phyloP scores from a whole-genome alignment of 2,113 vertebrate species.

The Ahaetulla prasina region DNA sequence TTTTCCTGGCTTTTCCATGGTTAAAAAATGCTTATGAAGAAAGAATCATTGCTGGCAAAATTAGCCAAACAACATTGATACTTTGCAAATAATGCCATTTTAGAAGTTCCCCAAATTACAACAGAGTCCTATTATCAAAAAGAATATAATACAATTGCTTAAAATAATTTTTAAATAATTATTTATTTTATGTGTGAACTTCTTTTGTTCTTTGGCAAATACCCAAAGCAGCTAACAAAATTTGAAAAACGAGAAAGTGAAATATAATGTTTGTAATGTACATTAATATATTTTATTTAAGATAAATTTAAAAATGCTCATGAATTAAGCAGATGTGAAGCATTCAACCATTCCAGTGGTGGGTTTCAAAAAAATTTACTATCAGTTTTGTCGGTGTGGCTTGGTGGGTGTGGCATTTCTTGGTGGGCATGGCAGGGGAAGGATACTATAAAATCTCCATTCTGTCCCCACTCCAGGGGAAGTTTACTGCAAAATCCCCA shows the following conservation, averaged over 20 bases:
- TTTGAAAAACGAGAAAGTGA: neutral
- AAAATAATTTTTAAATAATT: neutral
- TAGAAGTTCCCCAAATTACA: slow-evolving; percentile 13
- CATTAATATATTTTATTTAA: neutral
- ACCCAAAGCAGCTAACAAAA: neutral
- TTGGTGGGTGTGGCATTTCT: no score
- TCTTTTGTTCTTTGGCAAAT: neutral
- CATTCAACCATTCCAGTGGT: no score
- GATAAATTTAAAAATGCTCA: neutral
- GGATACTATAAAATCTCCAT: no score
- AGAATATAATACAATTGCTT: neutral
- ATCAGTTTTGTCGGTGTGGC: no score
- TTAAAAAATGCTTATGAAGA: slow-evolving; percentile 27
- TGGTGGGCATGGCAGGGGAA: no score
- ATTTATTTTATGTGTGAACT: neutral
- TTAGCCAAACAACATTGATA: neutral
- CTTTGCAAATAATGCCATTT: slow-evolving; percentile 19
- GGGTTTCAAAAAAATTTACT: no score
- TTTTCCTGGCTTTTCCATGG: neutral
- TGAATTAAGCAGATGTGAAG: neutral
- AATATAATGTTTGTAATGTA: neutral
- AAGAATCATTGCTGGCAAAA: slow-evolving; percentile 27
- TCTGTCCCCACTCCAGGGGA: no score
- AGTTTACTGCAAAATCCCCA: no score
- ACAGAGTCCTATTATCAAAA: neutral